Evolutionary conservation across 1,140 invertebrate species (phyloP).

Genomic region (Micrasema longulum): DNA sequence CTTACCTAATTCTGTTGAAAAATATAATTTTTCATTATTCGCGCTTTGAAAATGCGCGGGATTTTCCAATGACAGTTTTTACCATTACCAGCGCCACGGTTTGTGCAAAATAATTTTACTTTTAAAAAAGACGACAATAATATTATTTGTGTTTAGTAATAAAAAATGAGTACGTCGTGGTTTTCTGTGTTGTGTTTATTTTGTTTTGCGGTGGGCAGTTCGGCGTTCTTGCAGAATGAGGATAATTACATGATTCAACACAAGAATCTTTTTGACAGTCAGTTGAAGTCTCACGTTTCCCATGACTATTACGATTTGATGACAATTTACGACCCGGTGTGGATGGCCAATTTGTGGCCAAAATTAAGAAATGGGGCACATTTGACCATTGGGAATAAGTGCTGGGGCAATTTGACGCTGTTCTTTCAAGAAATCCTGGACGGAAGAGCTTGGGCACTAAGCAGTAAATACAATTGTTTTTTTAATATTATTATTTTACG

Average conservation of each 20-base stretch:
- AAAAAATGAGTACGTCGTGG: background rate
- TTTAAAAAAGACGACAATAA: background rate
- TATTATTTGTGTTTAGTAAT: background rate
- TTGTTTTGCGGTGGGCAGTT: background rate
- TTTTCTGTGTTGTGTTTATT: too few species aligned
- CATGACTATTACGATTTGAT: constrained; percentile 60
- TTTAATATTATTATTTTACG: background rate
- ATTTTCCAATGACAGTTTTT: too few species aligned
- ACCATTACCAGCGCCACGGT: too few species aligned
- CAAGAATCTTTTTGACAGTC: constrained; percentile 15
- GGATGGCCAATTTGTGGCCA: constrained; percentile 65
- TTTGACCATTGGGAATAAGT: constrained; percentile 58
- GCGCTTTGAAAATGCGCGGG: too few species aligned
- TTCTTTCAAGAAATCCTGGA: constrained; percentile 62
- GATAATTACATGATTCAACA: background rate
- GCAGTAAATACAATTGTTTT: constrained; percentile 56
- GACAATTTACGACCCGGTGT: constrained; percentile 64
- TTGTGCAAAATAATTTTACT: too few species aligned
- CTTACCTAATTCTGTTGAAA: too few species aligned
- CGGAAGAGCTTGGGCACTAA: constrained; percentile 63
- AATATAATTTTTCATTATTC: too few species aligned
- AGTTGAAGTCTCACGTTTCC: constrained; percentile 46
- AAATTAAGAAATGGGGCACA: constrained; percentile 65
- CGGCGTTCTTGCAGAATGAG: constrained; percentile 2
- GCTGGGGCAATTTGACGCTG: constrained; percentile 61